Evolutionary conservation across 2,113 vertebrate genomes (phyloP).

Genomic region (Zosterops lateralis): DNA sequence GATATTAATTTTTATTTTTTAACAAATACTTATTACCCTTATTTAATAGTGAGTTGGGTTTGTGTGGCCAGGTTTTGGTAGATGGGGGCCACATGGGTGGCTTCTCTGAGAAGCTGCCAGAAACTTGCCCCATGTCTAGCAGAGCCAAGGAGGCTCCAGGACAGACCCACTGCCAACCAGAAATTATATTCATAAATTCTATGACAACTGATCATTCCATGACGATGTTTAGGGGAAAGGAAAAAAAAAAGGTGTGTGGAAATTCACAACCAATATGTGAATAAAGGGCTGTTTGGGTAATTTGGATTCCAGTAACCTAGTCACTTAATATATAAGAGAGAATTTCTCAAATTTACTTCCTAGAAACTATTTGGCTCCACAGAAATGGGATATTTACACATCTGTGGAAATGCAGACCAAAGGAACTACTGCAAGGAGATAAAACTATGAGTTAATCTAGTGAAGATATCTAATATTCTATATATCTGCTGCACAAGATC

Average conservation of each 20-base stretch:
- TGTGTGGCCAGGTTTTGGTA: neutral
- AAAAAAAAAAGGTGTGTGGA: fast-evolving
- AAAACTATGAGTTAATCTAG: neutral
- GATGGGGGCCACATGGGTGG: fast-evolving
- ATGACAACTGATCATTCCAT: neutral
- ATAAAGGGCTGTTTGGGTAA: neutral
- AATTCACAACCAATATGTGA: neutral
- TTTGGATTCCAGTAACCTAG: neutral
- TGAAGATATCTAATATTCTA: no score
- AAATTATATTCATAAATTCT: neutral
- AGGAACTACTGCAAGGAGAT: neutral
- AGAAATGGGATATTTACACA: neutral
- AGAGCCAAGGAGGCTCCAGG: neutral
- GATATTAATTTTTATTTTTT: neutral
- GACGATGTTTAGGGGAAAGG: neutral
- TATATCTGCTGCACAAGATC: neutral
- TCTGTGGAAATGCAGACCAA: neutral
- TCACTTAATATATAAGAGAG: neutral
- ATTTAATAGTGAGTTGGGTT: neutral
- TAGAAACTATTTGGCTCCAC: neutral
- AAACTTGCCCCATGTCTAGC: neutral
- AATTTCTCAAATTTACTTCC: neutral
- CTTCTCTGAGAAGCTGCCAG: neutral
- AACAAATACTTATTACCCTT: neutral
- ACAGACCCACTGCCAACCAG: fast-evolving